Base-by-base conservation (phyloP, 2,113 vertebrate species). In the Erythrolamprus reginae region DNA sequence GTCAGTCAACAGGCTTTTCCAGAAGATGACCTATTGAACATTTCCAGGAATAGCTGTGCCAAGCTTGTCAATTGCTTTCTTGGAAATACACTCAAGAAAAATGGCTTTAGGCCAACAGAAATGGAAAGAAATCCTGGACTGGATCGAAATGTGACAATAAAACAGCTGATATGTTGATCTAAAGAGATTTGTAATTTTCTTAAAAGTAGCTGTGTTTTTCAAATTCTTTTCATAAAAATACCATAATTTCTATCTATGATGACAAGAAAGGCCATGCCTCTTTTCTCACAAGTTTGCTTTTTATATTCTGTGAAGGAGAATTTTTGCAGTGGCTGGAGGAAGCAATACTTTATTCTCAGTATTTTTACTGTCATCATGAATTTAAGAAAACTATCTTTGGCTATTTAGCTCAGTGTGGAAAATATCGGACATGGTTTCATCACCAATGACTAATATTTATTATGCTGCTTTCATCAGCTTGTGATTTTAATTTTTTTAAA, bases 11-110 rank as follows among this genome's bases (percentile, higher is more conserved):
- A 84, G 93, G 93, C 95, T 96, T 96, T 97, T 97, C 96, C 96
- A 97, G 97, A 97, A 96, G 97, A 97, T 97, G 97, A 97, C 97
- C 97, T 97, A 97, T 98, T 98, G 97, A 98, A 98, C 97, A 97
- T 97, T 98, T 98, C 98, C 97, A 98, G 97, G 97, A 98, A 98
- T 94, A 97, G 96, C 96, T 90, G 94, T 96, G 97, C 97, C 97
- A 97, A 97, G 96, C 95, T 96, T 95, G 97, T 97, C 97, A 97
- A 97, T 97, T 97, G 97, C 96, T 98, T 98, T 98, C 98, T 98
- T 98, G 98, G 98, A 98, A 98, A 97, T 97, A 96, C 95, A 95
- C 96, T 97, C 95, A 96, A 93, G 96, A 96, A 96, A 96, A 95
- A 95, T 97, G 97, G 97, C 97, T 87, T 94, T 88, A 93, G 96